Base-by-base conservation (phyloP, 2,888 invertebrate species). In the Apodemia hepburni region DNA sequence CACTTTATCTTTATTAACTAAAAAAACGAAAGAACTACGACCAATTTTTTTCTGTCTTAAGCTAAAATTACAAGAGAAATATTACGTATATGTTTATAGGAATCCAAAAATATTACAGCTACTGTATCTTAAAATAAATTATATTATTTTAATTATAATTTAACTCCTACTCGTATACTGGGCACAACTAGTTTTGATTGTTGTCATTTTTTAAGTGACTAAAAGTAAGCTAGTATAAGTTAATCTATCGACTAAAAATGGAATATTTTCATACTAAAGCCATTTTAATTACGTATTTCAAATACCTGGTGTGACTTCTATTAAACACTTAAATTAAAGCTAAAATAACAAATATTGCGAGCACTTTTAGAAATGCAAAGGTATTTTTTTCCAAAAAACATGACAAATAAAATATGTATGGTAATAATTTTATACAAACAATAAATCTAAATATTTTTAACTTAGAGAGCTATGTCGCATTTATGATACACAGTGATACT, bases 131-230 rank as follows among this genome's bases (percentile, higher is more conserved):
- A 91, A 81, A 85, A 90, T 90, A 90, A 90, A 88, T 89, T 88
- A 89, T 78, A 81, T 81, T 81, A 81, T 83, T 85, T 85, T 51
- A 11, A 51, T 22, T 51, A 51, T 51, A 77, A 62, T 79, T 85
- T 85, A 86, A 80, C 84, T 84, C 78, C 88, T 91, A 91, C 87
- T 91, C 91, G 91, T 91, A 91, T 91, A 91, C 91, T 89, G 90
- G 91, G 90, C 91, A 91, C 91, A 91, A 91, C 91, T 91, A 91
- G 91, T 89, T 87, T 85, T 89, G 89, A 89, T 90, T 89, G 82
- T 80, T 88, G 88, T 89, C 88, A 90, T 89, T 88, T 84, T 73
- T 84, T 79, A 85, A 78, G 84, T 90, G 89, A 90, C 90, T 89
- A 90, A 84, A 87, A 82, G 84, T 90, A 87, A 86, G 82, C 87